Evolutionary conservation across 2,888 invertebrate species (phyloP).

Genomic region (Smittia aterrima): DNA sequence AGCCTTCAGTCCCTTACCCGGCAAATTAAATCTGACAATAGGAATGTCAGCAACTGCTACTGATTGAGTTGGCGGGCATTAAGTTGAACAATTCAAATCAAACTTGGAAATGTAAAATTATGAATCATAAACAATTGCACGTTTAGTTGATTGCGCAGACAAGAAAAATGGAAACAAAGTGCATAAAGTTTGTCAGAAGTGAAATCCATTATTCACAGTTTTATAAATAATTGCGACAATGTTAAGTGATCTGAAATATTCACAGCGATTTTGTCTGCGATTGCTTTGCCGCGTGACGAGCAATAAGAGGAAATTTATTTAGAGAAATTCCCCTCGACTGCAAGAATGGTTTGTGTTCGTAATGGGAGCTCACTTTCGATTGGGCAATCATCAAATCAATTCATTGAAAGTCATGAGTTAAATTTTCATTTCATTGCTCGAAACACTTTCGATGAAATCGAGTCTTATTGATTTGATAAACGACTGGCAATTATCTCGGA

Average conservation of each 20-base stretch:
- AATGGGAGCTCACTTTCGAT: background rate
- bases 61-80: background rate
- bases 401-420: background rate
- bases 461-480: background rate
- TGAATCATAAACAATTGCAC: background rate
- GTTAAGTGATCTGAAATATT: no score
- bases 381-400: background rate
- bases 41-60: conserved; percentile 24
- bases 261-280: no score
- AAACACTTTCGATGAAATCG: background rate
- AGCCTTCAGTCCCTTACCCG: background rate
- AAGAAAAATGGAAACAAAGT: conserved; percentile 2
- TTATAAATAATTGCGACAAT: background rate
- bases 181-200: background rate
- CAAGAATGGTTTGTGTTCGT: no score
- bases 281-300: no score
- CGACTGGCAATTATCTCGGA: background rate
- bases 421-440: background rate
- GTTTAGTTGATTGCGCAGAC: background rate
- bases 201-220: background rate
- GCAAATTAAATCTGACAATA: conserved; percentile 18
- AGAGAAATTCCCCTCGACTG: no score
- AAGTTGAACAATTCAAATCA: conserved; percentile 1
- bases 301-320: no score
- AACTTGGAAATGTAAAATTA: background rate